A percentile compares a stretch with the other conserved stretches of the same genome.
Evolutionary conservation across 2,113 vertebrate species (phyloP).

Genomic region (Psittacus erithacus): DNA sequence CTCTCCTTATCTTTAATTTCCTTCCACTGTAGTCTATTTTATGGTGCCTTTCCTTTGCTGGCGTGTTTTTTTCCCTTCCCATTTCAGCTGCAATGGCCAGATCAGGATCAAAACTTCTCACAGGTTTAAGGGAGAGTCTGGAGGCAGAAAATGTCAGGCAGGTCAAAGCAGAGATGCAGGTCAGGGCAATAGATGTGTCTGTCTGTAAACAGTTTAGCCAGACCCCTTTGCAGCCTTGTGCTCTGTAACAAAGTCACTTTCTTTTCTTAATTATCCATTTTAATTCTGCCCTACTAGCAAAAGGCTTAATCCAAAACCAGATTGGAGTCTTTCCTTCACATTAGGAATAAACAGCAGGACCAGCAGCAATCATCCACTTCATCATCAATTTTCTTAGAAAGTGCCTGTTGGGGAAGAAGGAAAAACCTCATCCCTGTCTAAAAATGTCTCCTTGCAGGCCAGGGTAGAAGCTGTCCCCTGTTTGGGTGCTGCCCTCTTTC

Average conservation of each 20-base stretch:
- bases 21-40: slow-evolving; percentile 36
- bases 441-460: neutral
- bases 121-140: neutral
- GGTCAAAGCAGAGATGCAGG: neutral
- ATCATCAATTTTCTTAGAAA: neutral
- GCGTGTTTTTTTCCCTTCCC: neutral
- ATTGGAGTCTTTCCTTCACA: neutral
- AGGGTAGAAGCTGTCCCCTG: neutral
- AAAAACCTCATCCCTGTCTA: neutral
- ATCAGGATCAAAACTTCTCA: slow-evolving; percentile 40
- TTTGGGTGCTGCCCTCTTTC: neutral
- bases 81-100: neutral
- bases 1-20: slow-evolving; percentile 62
- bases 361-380: neutral
- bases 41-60: neutral
- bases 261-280: neutral
- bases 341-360: neutral
- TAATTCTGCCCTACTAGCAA: neutral
- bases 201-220: neutral
- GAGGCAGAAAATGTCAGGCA: neutral
- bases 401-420: neutral
- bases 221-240: neutral
- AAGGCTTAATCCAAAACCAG: neutral
- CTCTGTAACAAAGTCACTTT: neutral
- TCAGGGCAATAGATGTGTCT: neutral